Conservation (phyloP, 2,113 vertebrate species). For the Xenus cinereus region DNA sequence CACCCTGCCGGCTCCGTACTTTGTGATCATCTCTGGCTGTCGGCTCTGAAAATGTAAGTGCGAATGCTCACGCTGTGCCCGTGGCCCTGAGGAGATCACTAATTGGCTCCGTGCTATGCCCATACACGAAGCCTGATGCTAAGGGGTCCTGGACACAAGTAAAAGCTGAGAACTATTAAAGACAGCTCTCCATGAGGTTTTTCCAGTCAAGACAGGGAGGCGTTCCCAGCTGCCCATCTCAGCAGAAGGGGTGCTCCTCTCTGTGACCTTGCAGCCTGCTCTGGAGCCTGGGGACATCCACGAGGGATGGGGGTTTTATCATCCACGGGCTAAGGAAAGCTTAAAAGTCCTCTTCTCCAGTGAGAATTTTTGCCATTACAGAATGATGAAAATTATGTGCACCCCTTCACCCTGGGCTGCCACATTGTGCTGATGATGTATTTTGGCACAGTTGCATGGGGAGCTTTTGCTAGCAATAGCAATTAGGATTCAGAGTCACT, state of each 20-base stretch:
- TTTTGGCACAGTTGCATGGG: neutral
- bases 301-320: neutral
- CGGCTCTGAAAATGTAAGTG: slow-evolving; percentile 10
- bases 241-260: neutral
- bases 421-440: neutral
- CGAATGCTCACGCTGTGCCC: neutral
- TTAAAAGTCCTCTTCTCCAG: neutral
- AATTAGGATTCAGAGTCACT: neutral
- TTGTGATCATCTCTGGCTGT: neutral
- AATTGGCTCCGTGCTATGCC: neutral
- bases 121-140: neutral
- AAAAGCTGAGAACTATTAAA: slow-evolving; percentile 15
- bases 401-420: neutral
- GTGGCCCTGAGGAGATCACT: neutral
- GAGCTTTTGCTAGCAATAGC: neutral
- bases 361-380: neutral
- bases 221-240: neutral
- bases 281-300: neutral
- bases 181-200: neutral
- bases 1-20: neutral
- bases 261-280: neutral
- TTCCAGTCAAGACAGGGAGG: neutral
- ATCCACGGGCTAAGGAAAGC: neutral
- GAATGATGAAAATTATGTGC: neutral
- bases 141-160: neutral